Percentiles rank a stretch among this genome's conserved stretches.
phyloP scores from a whole-genome alignment of 2,797 vertebrate genomes.

The Sebastes oblongus region DNA sequence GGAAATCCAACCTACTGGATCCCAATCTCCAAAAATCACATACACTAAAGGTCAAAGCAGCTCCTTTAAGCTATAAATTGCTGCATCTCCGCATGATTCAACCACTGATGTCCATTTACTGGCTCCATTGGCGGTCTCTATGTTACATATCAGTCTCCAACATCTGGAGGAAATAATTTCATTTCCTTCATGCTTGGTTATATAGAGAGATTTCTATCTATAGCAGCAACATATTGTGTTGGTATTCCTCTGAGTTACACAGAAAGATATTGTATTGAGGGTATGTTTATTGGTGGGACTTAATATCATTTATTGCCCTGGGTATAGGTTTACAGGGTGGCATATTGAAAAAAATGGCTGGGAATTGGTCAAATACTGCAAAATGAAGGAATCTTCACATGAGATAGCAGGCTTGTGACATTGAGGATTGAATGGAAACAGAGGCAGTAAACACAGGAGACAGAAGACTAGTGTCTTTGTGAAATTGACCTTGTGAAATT shows the following conservation, averaged over 20 bases:
- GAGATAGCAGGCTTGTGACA: not conserved
- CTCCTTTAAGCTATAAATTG: constrained; percentile 16
- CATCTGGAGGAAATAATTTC: constrained; percentile 45
- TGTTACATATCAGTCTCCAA: constrained; percentile 26
- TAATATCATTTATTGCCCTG: constrained; percentile 17
- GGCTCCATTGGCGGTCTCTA: not conserved
- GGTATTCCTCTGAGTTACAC: constrained; percentile 29
- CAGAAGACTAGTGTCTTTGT: not conserved
- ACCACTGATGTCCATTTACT: not conserved
- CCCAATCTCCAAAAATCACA: not conserved
- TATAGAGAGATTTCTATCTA: constrained; percentile 34
- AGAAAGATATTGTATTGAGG: constrained; percentile 22
- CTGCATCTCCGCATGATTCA: constrained; percentile 2
- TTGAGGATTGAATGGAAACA: not conserved
- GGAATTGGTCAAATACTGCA: not conserved
- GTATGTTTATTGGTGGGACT: constrained; percentile 26
- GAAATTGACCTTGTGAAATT: constrained; percentile 1
- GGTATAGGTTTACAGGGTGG: constrained; percentile 9
- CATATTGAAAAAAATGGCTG: constrained; percentile 10
- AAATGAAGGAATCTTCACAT: not conserved
- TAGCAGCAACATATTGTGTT: constrained; percentile 35
- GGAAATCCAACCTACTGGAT: constrained; percentile 6
- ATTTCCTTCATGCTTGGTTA: constrained; percentile 41
- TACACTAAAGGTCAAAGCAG: not conserved
- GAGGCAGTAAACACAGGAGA: not conserved